Base-by-base conservation (phyloP, 1,140 invertebrate genomes). In the Metaphire vulgaris region DNA sequence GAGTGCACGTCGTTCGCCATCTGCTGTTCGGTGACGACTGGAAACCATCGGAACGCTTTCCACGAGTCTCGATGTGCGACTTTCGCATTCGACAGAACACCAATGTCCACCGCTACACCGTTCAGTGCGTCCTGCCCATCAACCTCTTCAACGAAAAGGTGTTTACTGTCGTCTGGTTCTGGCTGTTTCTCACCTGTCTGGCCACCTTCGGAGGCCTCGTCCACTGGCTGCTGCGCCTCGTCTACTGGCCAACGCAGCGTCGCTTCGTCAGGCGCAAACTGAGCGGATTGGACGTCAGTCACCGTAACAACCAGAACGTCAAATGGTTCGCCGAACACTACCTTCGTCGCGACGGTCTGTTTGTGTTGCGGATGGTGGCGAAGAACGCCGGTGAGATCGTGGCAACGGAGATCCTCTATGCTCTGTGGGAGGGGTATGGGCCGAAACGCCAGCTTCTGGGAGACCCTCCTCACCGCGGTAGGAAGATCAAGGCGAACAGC, bases 151-250 rank as follows among this genome's bases (percentile, higher is more conserved):
- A 81, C 72, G 80, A 81, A 70, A 80, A 80, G 56, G 83, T 72
- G 28, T 85, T 84, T 77, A 83, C 83, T 21, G 84, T 86, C 79
- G 77, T 86, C 2, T 86, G 84, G 85, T 85, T 85, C 77, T 86
- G 85, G 85, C 81, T 84, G 41, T 81, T 83, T 68, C 74, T 84
- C 31, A 81, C 85, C 56, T 81, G 81, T 74, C 69, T 80, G 26
- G 66, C 82, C 12, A 84, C 82, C 6, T 68, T 72, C 26, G 80
- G 80, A 31, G 82, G 82, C 74, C 82, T 85, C 79, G 70, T 83
- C 2, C 79, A 82, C 79, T 86, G 86, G 86, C 75, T 85, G 66
- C 87, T 31, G 31, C 0, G n/a, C 1, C 26, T 73, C 31, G 28
- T 29, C 26, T 29, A 34, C 16, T 16, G 32, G 1, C 33, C 32